phyloP scores from a whole-genome alignment of 1,140 invertebrate genomes.

The Diuraphis noxia region DNA sequence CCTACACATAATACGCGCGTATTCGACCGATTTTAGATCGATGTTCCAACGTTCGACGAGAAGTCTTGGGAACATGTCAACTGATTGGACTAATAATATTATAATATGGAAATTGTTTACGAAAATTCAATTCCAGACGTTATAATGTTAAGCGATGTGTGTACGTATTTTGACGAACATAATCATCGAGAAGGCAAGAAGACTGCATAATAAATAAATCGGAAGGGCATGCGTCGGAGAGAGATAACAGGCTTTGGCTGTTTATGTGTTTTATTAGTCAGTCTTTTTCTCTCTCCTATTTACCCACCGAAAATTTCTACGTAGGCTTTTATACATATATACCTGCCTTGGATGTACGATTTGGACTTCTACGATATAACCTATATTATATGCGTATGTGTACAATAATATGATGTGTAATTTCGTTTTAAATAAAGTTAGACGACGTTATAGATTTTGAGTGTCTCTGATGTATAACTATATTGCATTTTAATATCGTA shows the following conservation, averaged over 20 bases:
- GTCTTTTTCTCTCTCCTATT: conserved; percentile 54
- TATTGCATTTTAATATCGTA: no score
- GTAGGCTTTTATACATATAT: not conserved
- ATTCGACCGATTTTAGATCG: no score
- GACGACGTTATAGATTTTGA: not conserved
- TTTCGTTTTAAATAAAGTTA: not conserved
- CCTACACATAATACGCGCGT: no score
- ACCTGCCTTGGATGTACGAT: not conserved
- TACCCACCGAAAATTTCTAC: conserved; percentile 48
- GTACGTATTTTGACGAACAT: not conserved
- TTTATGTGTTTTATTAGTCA: conserved; percentile 40
- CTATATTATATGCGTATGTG: not conserved
- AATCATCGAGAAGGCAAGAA: not conserved
- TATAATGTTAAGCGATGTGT: not conserved
- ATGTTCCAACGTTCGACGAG: not conserved
- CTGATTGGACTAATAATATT: not conserved
- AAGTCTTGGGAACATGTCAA: not conserved
- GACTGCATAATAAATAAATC: not conserved
- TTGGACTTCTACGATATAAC: not conserved
- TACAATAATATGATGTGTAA: no score
- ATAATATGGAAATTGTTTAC: not conserved
- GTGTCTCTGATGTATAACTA: not conserved
- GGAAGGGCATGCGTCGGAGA: conserved; percentile 50
- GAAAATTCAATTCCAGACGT: not conserved
- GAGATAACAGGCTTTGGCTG: conserved; percentile 47